phyloP scores from a whole-genome alignment of 2,888 invertebrate genomes.

The Chrysodeixis includens region DNA sequence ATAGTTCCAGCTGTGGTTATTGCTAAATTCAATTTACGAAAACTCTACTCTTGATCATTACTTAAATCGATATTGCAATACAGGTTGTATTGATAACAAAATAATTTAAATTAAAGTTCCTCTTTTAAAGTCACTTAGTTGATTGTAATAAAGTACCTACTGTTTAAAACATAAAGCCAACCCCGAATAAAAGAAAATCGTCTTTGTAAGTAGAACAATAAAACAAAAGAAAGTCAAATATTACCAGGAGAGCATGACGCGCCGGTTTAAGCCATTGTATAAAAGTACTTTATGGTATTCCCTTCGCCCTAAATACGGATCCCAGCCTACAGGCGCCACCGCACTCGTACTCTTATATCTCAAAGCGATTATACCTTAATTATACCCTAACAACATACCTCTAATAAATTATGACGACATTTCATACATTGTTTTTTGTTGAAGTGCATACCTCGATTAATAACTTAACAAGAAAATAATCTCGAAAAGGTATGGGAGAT shows the following conservation, averaged over 20 bases:
- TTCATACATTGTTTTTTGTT: slow-evolving; percentile 42
- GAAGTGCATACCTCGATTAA: slow-evolving; percentile 15
- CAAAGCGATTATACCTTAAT: slow-evolving; percentile 64
- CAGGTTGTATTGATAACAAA: no score
- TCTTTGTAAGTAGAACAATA: slow-evolving; percentile 4
- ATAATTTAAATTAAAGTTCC: no score
- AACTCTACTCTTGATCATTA: no score
- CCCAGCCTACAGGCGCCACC: slow-evolving; percentile 52
- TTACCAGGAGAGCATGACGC: slow-evolving; percentile 20
- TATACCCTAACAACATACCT: slow-evolving; percentile 60
- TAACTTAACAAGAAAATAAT: slow-evolving; percentile 7
- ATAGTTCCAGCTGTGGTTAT: no score
- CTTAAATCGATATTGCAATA: no score
- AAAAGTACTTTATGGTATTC: slow-evolving; percentile 39
- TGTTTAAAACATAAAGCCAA: not conserved
- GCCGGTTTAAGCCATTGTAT: slow-evolving; percentile 43
- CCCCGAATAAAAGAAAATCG: not conserved
- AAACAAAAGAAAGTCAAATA: slow-evolving; percentile 20
- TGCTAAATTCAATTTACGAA: no score
- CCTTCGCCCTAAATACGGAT: slow-evolving; percentile 46
- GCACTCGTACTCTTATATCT: slow-evolving; percentile 58
- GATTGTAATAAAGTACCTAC: no score
- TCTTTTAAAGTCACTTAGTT: no score
- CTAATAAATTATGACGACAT: slow-evolving; percentile 62
- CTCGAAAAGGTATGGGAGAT: not conserved